Evolutionary conservation across 2,113 vertebrate species (phyloP), one percentile per base, ranked within the genome.

Genomic region (Plecturocebus donacophilus): DNA sequence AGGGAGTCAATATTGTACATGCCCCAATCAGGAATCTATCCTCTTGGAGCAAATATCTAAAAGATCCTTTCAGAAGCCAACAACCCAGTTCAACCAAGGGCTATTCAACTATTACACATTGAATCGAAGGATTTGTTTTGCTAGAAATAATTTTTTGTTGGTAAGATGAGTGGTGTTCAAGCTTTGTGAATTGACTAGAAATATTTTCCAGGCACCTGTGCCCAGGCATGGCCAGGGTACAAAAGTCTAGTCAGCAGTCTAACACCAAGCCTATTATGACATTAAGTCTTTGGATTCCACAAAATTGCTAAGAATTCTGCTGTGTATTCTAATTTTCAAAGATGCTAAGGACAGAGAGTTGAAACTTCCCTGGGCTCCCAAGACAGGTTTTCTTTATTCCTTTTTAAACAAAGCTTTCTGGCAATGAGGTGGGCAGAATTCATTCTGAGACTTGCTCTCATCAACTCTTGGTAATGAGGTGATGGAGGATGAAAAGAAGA

Each of bases 401-500:
- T 88, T 66, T 40, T 21, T 90, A 66, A 89, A 14, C 32, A 93
- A 64, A 83, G 27, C 25, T 64, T 21, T 42, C 20, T 23, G n/a
- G 47, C 25, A 6, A 8, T 4, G 75, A 77, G 75, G 42, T 30
- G 84, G 56, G 45, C 61, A 73, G 17, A 45, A 40, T 76, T 71
- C 75, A 38, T 45, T 77, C 66, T 66, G 35, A 71, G 64, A 35
- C 38, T 81, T 35, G 27, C 45, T 73, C 75, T 90, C 23, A 19
- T 54, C 20, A 9, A 10, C 38, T 16, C 49, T 49, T 49, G 20
- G 13, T n/a, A 17, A 73, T 23, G 30, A 90, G 40, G 35, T 25
- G 66, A 2, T 1, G 0, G 3, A 77, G 21, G 12, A 30, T 3
- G 11, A 17, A 19, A 83, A 27, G 2, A 8, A 70, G 12, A 12